Evolutionary conservation across 2,113 vertebrate species (phyloP).

Genomic region (Sardina pilchardus): DNA sequence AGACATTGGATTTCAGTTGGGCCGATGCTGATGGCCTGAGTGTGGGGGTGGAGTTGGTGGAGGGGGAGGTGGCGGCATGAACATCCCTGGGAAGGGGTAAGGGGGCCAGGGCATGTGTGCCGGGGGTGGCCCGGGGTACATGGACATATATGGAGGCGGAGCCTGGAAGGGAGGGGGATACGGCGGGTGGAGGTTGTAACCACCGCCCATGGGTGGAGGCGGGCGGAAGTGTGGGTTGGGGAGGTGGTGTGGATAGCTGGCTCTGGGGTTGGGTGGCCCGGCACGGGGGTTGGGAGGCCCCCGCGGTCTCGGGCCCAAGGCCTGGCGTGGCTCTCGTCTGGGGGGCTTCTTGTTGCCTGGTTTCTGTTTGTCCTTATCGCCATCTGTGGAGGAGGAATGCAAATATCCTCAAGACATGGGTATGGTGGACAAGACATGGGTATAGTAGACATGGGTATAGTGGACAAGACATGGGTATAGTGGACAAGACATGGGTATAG

Average conservation of each 20-base stretch:
- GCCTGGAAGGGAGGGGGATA: background rate
- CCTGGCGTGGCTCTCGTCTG: background rate
- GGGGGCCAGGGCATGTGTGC: constrained; percentile 6
- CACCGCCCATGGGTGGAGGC: background rate
- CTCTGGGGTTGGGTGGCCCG: background rate
- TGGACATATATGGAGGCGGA: background rate
- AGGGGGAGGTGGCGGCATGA: constrained; percentile 1
- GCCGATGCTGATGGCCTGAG: background rate
- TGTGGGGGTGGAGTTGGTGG: background rate
- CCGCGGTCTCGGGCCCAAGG: background rate
- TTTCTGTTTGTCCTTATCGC: background rate
- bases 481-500: too few relatives aligned
- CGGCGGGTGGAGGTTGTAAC: background rate
- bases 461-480: too few relatives aligned
- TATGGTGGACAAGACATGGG: background rate
- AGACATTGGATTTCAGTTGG: background rate
- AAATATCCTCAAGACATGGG: background rate
- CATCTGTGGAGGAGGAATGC: background rate
- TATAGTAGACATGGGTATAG: too few relatives aligned
- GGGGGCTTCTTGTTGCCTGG: background rate
- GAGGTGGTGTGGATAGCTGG: background rate
- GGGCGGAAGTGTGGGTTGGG: constrained; percentile 2
- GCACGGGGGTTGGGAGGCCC: background rate
- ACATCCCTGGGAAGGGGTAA: background rate
- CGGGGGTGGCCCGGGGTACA: background rate